Base-by-base conservation (phyloP, 2,888 invertebrate genomes). In the Polydrusus pterygomalis region DNA sequence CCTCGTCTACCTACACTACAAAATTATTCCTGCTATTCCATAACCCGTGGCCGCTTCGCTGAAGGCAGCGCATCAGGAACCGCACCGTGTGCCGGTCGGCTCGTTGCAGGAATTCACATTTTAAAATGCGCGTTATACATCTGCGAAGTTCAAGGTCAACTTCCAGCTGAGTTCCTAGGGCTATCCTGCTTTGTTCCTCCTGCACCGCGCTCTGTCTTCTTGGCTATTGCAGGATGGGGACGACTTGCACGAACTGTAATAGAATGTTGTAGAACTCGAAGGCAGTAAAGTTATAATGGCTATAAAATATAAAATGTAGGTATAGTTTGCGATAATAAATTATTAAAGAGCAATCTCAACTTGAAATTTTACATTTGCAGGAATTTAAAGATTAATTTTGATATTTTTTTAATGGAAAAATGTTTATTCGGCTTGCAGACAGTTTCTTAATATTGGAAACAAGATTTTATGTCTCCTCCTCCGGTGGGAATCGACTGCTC, bases 111-210 rank as follows among this genome's bases (percentile, higher is more conserved):
- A 70, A 70, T 70, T 70, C 60, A n/a, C 30, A 30, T 51, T 72
- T 71, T 72, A 58, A 65, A 72, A 65, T 43, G 65, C 54, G 56
- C 56, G 65, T 65, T 72, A 64, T 64, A 64, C 64, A 65, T 65
- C 64, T 65, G 51, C 72, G 68, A 78, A 78, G 78, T 78, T 78
- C 78, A 78, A 76, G 78, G 75, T 76, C 72, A 73, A 75, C 72
- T 73, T 73, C 56, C 75, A 70, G 73, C 75, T 73, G 63, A 73
- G 75, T 76, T 78, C 75, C 75, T 75, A 64, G 72, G 68, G 67
- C 68, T 76, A 56, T 74, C 75, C 71, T 67, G 64, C 68, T 76
- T 67, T 17, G 40, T 45, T 34, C 11, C 49, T 54, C 64, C 17
- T 58, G 64, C 54, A 13, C 25, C 25, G 65, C 65, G 63, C 62